Evolutionary conservation across 2,797 vertebrate species (phyloP).

Genomic region (Melanitta fusca): DNA sequence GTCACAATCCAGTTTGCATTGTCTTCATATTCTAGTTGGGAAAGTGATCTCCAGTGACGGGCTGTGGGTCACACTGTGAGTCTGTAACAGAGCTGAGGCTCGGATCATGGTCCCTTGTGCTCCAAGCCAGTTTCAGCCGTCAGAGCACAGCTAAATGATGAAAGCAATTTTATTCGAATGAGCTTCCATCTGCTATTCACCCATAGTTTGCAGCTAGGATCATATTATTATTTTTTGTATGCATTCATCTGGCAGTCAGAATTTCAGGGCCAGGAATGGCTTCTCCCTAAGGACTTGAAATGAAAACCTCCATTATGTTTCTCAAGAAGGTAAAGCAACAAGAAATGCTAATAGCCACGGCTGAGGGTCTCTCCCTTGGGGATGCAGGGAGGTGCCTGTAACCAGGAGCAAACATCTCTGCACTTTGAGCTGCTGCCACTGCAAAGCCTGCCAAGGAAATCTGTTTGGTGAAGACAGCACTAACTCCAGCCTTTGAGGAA

Average conservation of each 20-base stretch:
- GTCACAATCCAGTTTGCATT: not conserved
- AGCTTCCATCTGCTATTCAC: not conserved
- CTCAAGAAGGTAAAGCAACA: not conserved
- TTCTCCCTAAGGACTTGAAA: slow-evolving; percentile 20
- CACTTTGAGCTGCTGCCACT: not conserved
- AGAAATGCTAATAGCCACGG: slow-evolving; percentile 14
- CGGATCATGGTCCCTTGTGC: rapidly evolving
- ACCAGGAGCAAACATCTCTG: not conserved
- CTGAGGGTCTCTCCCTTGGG: not conserved
- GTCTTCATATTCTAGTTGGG: not conserved
- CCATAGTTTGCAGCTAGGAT: not conserved
- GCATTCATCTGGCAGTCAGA: slow-evolving; percentile 6
- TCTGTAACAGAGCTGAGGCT: not conserved
- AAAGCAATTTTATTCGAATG: slow-evolving; percentile 31
- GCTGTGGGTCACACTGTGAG: not conserved
- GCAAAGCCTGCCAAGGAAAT: slow-evolving; percentile 33
- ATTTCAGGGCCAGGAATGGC: not conserved
- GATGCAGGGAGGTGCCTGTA: not conserved
- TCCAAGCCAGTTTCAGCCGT: not conserved
- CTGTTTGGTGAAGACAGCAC: not conserved
- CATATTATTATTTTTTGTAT: slow-evolving; percentile 19
- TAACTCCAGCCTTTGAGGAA: slow-evolving; percentile 10
- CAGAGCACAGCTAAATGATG: not conserved
- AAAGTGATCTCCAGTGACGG: not conserved
- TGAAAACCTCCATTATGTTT: slow-evolving; percentile 40